Percentiles rank a stretch among this genome's conserved stretches.
phyloP scores from a whole-genome alignment of 2,888 invertebrate species.

The Chymomyza procnemis region DNA sequence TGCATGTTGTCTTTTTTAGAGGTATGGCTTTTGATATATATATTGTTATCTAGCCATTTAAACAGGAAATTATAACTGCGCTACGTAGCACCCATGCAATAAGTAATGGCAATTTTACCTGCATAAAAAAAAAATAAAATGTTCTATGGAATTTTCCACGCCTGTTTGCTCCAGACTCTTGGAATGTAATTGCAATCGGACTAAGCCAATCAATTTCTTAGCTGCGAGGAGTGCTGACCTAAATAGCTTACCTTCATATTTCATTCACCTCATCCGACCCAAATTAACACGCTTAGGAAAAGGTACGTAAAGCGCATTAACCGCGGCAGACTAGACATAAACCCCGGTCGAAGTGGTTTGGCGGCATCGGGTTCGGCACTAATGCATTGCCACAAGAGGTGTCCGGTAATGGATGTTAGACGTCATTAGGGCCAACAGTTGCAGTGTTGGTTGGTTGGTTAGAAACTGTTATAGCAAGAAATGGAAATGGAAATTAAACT shows the following conservation, averaged over 20 bases:
- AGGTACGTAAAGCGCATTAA: constrained; percentile 1
- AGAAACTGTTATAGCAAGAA: background rate
- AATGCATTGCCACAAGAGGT: background rate
- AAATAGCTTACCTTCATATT: constrained; percentile 48
- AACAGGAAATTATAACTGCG: background rate
- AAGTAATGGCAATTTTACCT: background rate
- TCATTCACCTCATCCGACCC: constrained; percentile 11
- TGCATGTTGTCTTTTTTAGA: constrained; percentile 14
- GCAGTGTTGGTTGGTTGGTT: constrained; percentile 1
- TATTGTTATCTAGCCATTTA: background rate
- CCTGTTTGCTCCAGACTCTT: background rate
- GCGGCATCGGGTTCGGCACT: background rate
- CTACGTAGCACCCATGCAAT: background rate
- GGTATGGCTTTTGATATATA: constrained; percentile 4
- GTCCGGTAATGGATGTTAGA: background rate
- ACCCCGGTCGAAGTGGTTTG: background rate
- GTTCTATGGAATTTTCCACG: constrained; percentile 14
- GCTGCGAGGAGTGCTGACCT: constrained; percentile 47
- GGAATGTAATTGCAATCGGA: background rate
- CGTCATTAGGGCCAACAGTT: constrained; percentile 54
- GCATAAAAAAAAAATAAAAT: constrained; percentile 10
- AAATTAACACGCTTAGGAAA: background rate
- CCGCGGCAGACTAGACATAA: background rate
- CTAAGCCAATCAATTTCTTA: constrained; percentile 45
- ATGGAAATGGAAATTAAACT: background rate